These are phyloP conservation scores for Umimayanthus kanabou DNA, from an alignment of 92 coral and sea anemone genomes.

Conservation along the genomic window DNA sequence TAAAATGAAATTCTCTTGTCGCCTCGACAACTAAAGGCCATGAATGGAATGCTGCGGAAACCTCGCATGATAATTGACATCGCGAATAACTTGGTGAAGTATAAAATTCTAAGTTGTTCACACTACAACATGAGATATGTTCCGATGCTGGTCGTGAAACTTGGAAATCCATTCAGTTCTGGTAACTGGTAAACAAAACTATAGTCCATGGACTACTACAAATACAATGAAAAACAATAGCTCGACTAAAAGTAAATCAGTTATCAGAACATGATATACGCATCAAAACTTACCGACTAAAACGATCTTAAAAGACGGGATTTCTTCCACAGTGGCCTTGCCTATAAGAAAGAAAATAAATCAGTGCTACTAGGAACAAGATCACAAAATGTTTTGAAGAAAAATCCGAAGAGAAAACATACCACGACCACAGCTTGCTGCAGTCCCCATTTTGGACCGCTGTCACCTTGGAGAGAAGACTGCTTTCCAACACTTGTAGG, in stretches of 20 bases:
- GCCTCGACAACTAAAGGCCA: slow-evolving; percentile 11
- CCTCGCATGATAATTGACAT: background rate
- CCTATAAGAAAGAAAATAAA: slow-evolving; percentile 43
- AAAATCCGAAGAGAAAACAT: slow-evolving; percentile 25
- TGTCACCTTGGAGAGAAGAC: slow-evolving; percentile 38
- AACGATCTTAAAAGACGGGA: slow-evolving; percentile 92
- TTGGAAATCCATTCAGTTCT: background rate
- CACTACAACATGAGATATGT: background rate
- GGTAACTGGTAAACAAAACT: background rate
- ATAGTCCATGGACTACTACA: background rate
- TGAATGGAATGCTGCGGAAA: slow-evolving; percentile 17
- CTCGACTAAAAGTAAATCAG: background rate
- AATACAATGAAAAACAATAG: background rate
- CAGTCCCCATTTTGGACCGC: slow-evolving; percentile 72
- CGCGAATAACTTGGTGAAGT: background rate
- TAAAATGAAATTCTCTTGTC: background rate
- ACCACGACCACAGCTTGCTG: slow-evolving; percentile 80
- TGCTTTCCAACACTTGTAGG: background rate
- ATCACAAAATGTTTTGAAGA: background rate
- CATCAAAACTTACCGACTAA: slow-evolving; percentile 87
- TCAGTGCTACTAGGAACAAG: background rate
- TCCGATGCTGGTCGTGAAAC: background rate
- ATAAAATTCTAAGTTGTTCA: background rate
- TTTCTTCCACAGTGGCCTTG: slow-evolving; percentile 66
- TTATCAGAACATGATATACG: background rate